Base-by-base conservation (phyloP, 1,140 invertebrate species). In the Drosophila sechellia region DNA sequence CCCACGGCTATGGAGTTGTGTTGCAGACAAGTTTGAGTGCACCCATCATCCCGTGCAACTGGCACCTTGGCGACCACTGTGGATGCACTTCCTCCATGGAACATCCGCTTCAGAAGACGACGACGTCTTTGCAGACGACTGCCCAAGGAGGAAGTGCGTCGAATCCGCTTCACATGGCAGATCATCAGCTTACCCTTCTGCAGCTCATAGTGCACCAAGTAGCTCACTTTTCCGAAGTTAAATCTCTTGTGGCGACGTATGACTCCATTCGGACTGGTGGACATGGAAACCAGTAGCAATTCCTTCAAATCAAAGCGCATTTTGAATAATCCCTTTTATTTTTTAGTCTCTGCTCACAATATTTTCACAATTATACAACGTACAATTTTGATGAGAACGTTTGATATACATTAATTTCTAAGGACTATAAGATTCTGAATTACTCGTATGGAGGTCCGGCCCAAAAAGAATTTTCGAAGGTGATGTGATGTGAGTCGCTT, bases 241-340 rank as follows among this genome's bases (percentile, higher is more conserved):
- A 85, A 25, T 10, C 64, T 48, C 15, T 52, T 66, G 46, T 40
- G 49, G 57, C 17, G 48, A 3, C 17, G 22, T 20, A 60, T 20
- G 0, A 35, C 35, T 3, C 11, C 13, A 34, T 56, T 39, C 4
- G 57, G 17, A 8, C 15, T 0, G 0, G 20, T 25, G 5, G 83
- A 56, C 45, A 46, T 42, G 11, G 83, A 63, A 4, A 66, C 6
- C 25, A 65, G 40, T 10, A 83, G 13, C 25, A 86, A 25, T 2
- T 50, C 15, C 40, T 83, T 79, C 0, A 86, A 45, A 60, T 86
- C 60, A 2, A 89, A 31, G 17, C 12, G 39, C 39, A 79, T 78
- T 54, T 52, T 78, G 31, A 65, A 58, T 69, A 37, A 8, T 17
- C n/a, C 15, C 31, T 22, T 1, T 27, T 22, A 22, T 22, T 22